Evolutionary conservation across 2,797 vertebrate species (phyloP), one percentile per base, ranked within the genome.

Genomic region (Telmatherina bonti): DNA sequence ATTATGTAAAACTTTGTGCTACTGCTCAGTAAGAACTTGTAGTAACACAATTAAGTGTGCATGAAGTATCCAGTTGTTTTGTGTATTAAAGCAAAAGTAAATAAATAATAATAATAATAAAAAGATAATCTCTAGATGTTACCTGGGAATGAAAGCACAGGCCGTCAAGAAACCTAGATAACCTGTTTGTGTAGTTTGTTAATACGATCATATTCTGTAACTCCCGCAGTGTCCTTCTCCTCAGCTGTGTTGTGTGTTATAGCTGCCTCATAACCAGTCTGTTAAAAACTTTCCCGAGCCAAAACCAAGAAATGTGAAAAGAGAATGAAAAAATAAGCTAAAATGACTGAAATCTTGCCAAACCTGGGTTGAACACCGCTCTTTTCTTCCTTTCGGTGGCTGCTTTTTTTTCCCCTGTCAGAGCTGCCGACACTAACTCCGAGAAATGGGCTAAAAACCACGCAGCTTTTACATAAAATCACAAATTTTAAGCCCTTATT

Each of bases 261-360:
- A 31, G 35, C 7, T 27, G 41, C 41, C 7, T 18, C 8, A 9
- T 9, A 12, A 22, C 29, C n/a, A 27, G 1, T 2, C 2, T 18
- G 52, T 71, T 41, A 67, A 36, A n/a, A 45, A 54, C 49, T 29
- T 49, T 22, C 24, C 10, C 2, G 6, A 64, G 29, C 11, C 35
- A 2, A 20, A 53, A 69, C n/a, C 7, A 41, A 73, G 7, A 22
- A 70, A 63, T 55, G 52, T 31, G 49, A 56, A 64, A 26, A 47
- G 9, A 45, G 6, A 2, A 20, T n/a, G 43, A 5, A 30, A 38
- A 2, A 53, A 29, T 31, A 62, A 38, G 30, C 7, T 10, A 29
- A 16, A 5, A 26, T 16, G 49, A 78, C 1, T 53, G 49, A 79
- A 72, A 73, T 2, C 67, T 77, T 33, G 85, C 81, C 76, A 30